phyloP scores from a whole-genome alignment of 1,140 invertebrate genomes.

The silkworm (Bombyx mori) region ASM3026992v2 NC_085119.1:7040001-7040500 shows the following conservation, averaged over 20 bases:
- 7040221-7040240: conserved; percentile 77
- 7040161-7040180: conserved; percentile 61
- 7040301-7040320: conserved; percentile 80
- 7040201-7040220: conserved; percentile 65
- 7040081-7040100: conserved; percentile 90
- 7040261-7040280: conserved; percentile 83
- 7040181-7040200: conserved; percentile 64
- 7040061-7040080: conserved; percentile 94
- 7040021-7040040: conserved; percentile 88
- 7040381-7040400: conserved; percentile 87
- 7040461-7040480: conserved; percentile 87
- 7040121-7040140: conserved; percentile 83
- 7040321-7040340: conserved; percentile 83
- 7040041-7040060: conserved; percentile 94
- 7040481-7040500: conserved; percentile 82
- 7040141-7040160: conserved; percentile 80
- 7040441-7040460: conserved; percentile 78
- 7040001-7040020: conserved; percentile 77
- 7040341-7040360: conserved; percentile 94
- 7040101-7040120: conserved; percentile 84
- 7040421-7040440: conserved; percentile 76
- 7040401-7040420: conserved; percentile 78
- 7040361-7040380: conserved; percentile 94
- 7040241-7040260: conserved; percentile 83
- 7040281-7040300: conserved; percentile 82